Evolutionary conservation across 2,797 vertebrate species (phyloP), one percentile per base, ranked within the genome.

Genomic region (Pygocentrus nattereri): DNA sequence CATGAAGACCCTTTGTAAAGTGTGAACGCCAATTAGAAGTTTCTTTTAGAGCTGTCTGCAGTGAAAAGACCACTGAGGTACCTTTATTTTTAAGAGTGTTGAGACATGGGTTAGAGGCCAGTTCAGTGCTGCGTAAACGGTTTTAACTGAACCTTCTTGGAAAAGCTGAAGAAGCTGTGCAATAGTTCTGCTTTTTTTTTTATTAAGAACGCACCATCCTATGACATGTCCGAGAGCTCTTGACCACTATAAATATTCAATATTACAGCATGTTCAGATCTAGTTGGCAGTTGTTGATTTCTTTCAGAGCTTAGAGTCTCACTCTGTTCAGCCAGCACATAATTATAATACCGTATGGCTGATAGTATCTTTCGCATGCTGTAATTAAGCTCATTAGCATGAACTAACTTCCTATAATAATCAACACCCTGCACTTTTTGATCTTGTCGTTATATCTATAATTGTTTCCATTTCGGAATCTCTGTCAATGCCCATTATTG

Each of bases 401-500:
- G 54, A 41, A 73, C 65, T 31, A 52, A 61, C 56, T 78, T 82
- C 31, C 65, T 61, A 50, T 74, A 27, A 74, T 81, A 78, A 86
- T 80, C 58, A 79, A 38, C 71, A 72, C 41, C 12, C 75, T 62
- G 58, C 47, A 11, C 47, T 79, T 16, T n/a, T 4, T 56, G 59
- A 78, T 85, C 75, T 71, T 72, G 69, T 68, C 70, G 67, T 62
- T 34, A 59, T 83, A 74, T 69, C 73, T 4, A 16, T 76, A 85
- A 87, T 85, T 83, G 83, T 70, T 54, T 81, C 34, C 18, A 62
- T 38, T 85, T 76, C 67, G 38, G 59, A 79, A 70, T 74, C 31
- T 65, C 25, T 71, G 74, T 58, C 34, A 44, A 75, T 73, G 54
- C 68, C 59, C 49, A 18, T 82, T 76, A 77, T 30, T 21, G 5